These are phyloP conservation scores for Adela reaumurella DNA, from an alignment of 2,888 invertebrate genomes.

Conservation along the genomic window DNA sequence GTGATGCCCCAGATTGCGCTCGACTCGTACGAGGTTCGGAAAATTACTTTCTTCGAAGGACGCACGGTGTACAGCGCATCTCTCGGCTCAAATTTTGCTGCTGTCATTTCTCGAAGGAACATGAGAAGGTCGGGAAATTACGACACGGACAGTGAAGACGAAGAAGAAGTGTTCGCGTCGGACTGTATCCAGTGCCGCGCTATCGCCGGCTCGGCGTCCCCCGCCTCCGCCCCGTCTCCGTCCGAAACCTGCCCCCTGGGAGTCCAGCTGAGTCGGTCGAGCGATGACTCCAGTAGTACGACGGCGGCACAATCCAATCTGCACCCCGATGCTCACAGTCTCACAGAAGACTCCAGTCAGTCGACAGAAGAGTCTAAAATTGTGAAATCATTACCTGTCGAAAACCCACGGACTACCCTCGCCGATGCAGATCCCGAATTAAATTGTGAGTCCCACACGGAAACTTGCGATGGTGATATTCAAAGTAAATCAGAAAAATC, in stretches of 20 bases:
- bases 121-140: slow-evolving; percentile 44
- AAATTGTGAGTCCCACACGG: slow-evolving; percentile 20
- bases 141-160: slow-evolving; percentile 60
- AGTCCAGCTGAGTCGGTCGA: slow-evolving; percentile 56
- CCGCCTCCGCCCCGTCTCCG: slow-evolving; percentile 57
- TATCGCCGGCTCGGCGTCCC: slow-evolving; percentile 53
- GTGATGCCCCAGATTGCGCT: slow-evolving; percentile 64
- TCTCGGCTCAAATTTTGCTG: slow-evolving; percentile 75
- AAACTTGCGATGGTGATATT: slow-evolving; percentile 24
- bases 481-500: slow-evolving; percentile 38
- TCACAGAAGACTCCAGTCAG: slow-evolving; percentile 56
- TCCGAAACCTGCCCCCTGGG: slow-evolving; percentile 64
- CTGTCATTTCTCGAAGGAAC: slow-evolving; percentile 65
- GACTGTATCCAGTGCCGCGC: slow-evolving; percentile 64
- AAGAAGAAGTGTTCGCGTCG: slow-evolving; percentile 62
- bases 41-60: slow-evolving; percentile 66
- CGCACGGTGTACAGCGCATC: slow-evolving; percentile 65
- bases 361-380: slow-evolving; percentile 54
- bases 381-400: slow-evolving; percentile 36
- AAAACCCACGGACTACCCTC: slow-evolving; percentile 22
- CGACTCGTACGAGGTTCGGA: slow-evolving; percentile 56
- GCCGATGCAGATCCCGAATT: slow-evolving; percentile 16
- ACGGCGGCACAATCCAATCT: slow-evolving; percentile 56
- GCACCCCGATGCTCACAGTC: slow-evolving; percentile 50
- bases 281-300: slow-evolving; percentile 60